Conservation (phyloP, 2,113 vertebrate species). For the Dipodomys merriami region DNA sequence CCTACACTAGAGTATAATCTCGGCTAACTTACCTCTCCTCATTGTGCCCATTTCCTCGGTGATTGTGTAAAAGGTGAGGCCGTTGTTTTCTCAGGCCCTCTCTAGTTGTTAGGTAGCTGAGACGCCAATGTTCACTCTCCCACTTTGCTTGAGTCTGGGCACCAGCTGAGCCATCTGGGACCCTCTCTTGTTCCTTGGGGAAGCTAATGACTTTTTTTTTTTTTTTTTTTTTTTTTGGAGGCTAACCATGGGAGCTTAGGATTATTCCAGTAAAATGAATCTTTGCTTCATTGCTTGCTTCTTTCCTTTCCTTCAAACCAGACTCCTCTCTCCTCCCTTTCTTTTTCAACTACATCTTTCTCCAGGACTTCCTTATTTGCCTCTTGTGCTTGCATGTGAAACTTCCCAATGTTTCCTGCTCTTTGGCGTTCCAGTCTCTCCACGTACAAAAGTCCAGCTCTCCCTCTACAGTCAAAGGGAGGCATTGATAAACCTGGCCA, state of each 20-base stretch:
- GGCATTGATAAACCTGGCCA: background rate
- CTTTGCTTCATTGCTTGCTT: background rate
- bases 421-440: background rate
- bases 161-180: background rate
- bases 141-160: background rate
- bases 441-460: background rate
- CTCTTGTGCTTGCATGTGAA: background rate
- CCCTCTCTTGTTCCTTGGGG: background rate
- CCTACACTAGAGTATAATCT: background rate
- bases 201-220: background rate
- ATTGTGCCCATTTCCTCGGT: background rate
- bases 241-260: background rate
- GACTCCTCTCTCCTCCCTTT: background rate
- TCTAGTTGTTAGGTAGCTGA: background rate
- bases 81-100: background rate
- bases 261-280: constrained; percentile 1
- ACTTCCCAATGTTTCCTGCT: background rate
- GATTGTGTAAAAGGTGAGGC: background rate
- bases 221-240: too few relatives aligned
- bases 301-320: background rate
- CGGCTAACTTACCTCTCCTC: background rate
- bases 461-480: background rate
- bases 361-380: too few relatives aligned
- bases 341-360: too few relatives aligned
- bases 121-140: background rate